A percentile compares a stretch with the other conserved stretches of the same genome.
These are phyloP conservation scores for Mus spicilegus DNA, from an alignment of 2,113 vertebrate genomes.

Conservation along the genomic window DNA sequence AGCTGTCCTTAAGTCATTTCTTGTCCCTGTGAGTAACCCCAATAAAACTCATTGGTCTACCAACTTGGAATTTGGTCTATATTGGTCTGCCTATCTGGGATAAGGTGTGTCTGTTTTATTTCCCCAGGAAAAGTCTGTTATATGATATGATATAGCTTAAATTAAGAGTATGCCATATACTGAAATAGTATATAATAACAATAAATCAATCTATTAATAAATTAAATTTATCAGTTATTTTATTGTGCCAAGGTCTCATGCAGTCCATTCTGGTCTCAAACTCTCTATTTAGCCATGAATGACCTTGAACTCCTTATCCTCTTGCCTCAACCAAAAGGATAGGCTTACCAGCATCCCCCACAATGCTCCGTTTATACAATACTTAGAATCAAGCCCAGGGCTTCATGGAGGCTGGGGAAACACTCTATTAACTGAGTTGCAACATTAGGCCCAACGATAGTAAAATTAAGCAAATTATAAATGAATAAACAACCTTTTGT, in stretches of 20 bases:
- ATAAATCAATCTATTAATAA: neutral
- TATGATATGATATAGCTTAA: neutral
- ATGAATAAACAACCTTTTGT: neutral
- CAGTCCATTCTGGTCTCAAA: neutral
- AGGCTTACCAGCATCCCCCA: neutral
- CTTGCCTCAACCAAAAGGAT: neutral
- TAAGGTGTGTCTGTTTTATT: neutral
- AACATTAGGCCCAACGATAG: neutral
- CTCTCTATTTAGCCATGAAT: neutral
- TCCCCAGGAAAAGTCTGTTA: neutral
- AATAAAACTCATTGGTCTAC: neutral
- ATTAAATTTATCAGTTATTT: neutral
- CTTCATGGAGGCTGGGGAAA: neutral
- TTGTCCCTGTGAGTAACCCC: neutral
- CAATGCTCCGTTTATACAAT: neutral
- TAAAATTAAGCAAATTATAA: conserved; percentile 8
- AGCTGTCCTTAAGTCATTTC: neutral
- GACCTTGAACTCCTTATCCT: neutral
- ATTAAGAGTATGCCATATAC: neutral
- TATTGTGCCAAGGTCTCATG: neutral
- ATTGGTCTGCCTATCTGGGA: neutral
- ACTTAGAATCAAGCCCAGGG: neutral
- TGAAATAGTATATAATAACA: neutral
- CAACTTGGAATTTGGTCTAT: neutral
- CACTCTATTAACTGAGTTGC: neutral